Evolutionary conservation across 2,113 vertebrate species (phyloP).

Genomic region (Paramormyrops kingsleyae): DNA sequence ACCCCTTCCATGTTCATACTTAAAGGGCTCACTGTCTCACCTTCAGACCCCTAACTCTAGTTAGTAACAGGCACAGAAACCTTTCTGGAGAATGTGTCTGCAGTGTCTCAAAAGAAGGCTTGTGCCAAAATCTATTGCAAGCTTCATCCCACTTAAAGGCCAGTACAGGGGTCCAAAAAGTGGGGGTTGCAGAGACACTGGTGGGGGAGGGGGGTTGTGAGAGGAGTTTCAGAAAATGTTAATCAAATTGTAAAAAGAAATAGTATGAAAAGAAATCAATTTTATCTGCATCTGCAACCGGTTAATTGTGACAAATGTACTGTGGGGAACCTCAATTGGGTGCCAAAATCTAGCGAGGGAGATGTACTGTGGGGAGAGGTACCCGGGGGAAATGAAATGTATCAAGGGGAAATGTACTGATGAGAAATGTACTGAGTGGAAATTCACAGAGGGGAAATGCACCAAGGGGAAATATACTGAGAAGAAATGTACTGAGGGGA

Average conservation of each 20-base stretch:
- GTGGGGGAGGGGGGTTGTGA: neutral
- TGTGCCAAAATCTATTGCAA: neutral
- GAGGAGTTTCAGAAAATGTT: neutral
- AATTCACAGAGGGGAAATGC: too few species aligned
- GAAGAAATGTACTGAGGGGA: too few species aligned
- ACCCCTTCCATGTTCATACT: neutral
- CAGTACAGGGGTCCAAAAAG: neutral
- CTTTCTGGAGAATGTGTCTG: neutral
- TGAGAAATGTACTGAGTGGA: too few species aligned
- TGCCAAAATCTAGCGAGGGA: neutral
- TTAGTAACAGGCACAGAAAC: neutral
- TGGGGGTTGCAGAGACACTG: neutral
- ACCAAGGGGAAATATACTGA: too few species aligned
- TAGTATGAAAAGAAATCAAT: neutral
- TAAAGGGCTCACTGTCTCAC: neutral
- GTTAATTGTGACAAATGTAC: neutral
- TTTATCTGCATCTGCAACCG: neutral
- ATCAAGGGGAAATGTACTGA: too few species aligned
- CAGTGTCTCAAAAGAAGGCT: neutral
- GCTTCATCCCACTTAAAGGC: neutral
- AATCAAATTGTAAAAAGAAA: neutral
- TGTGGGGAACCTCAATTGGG: too few species aligned
- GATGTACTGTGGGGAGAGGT: neutral
- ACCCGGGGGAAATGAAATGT: too few species aligned
- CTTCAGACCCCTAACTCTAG: neutral